phyloP scores from a whole-genome alignment of 2,888 invertebrate genomes.

The Apotomis capreana region DNA sequence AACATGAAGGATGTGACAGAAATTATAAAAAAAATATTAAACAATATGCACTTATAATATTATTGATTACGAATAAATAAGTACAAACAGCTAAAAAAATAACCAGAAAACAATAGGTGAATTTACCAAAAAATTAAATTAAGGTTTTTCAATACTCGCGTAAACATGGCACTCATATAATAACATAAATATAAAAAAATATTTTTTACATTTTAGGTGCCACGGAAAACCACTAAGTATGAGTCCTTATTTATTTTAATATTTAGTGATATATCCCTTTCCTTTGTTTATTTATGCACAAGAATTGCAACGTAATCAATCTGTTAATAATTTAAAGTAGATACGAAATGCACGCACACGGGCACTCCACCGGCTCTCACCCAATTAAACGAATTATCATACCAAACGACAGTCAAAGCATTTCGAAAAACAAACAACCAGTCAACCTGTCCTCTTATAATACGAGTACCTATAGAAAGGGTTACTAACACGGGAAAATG shows the following conservation, averaged over 20 bases:
- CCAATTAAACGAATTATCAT: slow-evolving; percentile 79
- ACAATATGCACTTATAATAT: no score
- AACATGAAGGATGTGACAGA: no score
- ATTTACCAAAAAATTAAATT: no score
- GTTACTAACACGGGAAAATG: slow-evolving; percentile 50
- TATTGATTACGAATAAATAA: no score
- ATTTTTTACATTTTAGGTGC: no score
- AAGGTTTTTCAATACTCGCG: no score
- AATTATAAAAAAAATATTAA: no score
- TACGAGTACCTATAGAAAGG: slow-evolving; percentile 63
- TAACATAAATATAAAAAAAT: no score
- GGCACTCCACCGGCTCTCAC: slow-evolving; percentile 60
- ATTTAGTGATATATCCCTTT: neutral
- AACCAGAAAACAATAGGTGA: no score
- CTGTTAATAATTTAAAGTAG: slow-evolving; percentile 58
- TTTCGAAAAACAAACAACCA: slow-evolving; percentile 70
- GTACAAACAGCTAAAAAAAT: no score
- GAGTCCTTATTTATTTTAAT: neutral
- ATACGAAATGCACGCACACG: slow-evolving; percentile 74
- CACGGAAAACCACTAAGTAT: no score
- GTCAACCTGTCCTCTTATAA: slow-evolving; percentile 78
- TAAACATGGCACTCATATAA: no score
- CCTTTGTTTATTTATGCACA: neutral
- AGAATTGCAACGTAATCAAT: slow-evolving; percentile 18
- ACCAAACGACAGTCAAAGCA: slow-evolving; percentile 75